Evolutionary conservation across 53 echinoderm and acorn worm species (phyloP), one percentile per base, ranked within the genome.

Genomic region (Echinometra lucunter): DNA sequence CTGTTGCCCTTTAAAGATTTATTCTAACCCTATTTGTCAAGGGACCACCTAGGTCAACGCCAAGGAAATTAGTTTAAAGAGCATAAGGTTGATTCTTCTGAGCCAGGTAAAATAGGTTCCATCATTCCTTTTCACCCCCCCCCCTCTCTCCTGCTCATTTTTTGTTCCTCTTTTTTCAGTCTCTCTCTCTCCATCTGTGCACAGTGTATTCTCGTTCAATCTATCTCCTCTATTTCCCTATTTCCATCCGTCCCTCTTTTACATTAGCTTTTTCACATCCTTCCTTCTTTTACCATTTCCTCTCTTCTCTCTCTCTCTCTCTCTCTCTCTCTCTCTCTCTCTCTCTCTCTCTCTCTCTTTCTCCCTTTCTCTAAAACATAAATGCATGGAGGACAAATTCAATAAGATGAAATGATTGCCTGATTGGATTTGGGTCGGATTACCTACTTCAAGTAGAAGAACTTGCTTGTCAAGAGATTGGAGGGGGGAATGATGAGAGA

Each of bases 371-470:
- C 42, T 19, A 42, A 78, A 40, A 18, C 2, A 40, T 78, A 78
- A 78, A 40, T 38, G 78, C 78, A 40, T 21, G 12, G 38, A 42
- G 18, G 42, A 42, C 15, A 35, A 42, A 78, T 40, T 40, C 42
- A 19, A 42, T 78, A 35, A 78, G 21, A 40, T 78, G 16, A 12
- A 78, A 42, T 78, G 38, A 78, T 78, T 78, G 38, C 17, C 42
- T 78, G 78, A 78, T 78, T 78, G 78, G 32, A 40, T 78, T 78
- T 78, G 78, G 78, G 42, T 78, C 40, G 38, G 42, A 78, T 78
- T 78, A 78, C 78, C 23, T 21, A 19, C 40, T 19, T 40, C 21
- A 35, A 19, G 37, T 11, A 37, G 38, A 1, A 21, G 38, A 21
- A 78, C 38, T 23, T 40, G 21, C 3, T 78, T 17, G 78, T 78